phyloP scores from a whole-genome alignment of 2,888 invertebrate species.

The Zelleria hepariella region DNA sequence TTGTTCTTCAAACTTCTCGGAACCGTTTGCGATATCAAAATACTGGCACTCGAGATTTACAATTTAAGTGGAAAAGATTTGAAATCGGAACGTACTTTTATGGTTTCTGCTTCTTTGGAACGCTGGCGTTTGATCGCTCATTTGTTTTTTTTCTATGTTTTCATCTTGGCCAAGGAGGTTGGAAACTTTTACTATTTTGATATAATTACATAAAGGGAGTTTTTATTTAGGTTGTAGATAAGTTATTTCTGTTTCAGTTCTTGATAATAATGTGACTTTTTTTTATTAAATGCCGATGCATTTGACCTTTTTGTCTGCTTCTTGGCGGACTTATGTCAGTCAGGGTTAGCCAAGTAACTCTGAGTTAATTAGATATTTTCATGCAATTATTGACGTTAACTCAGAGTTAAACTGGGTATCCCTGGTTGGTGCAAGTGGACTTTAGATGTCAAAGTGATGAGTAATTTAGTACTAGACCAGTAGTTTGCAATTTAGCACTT shows the following conservation, averaged over 20 bases:
- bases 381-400: too few relatives aligned
- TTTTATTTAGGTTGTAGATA: too few relatives aligned
- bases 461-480: neutral
- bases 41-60: conserved; percentile 4
- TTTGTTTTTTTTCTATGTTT: neutral
- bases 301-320: too few relatives aligned
- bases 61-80: conserved; percentile 2
- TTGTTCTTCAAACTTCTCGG: neutral
- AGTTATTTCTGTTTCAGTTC: too few relatives aligned
- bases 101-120: neutral
- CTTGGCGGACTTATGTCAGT: too few relatives aligned
- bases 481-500: neutral
- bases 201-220: neutral
- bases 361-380: too few relatives aligned
- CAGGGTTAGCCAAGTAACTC: too few relatives aligned
- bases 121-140: neutral
- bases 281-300: too few relatives aligned
- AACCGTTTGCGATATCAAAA: neutral
- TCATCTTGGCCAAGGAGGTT: neutral
- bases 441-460: neutral
- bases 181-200: neutral
- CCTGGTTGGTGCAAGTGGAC: neutral
- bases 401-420: too few relatives aligned
- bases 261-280: too few relatives aligned
- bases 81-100: conserved; percentile 4